Percentiles rank a stretch among this genome's conserved stretches.
Conservation (phyloP, 2,888 invertebrate genomes). For the Diarsia rubi region DNA sequence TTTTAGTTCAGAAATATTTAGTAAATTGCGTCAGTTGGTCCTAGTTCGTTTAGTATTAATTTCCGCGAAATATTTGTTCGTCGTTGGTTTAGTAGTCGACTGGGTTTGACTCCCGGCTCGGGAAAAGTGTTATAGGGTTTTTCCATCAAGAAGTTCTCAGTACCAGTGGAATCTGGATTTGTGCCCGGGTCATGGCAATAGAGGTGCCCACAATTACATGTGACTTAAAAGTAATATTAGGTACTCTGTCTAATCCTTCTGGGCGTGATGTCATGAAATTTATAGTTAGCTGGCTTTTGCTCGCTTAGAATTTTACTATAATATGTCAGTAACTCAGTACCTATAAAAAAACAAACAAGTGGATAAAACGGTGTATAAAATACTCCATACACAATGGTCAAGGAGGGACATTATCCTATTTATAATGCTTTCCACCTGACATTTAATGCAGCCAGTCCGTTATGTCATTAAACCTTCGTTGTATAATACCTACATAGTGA, state of each 20-base stretch:
- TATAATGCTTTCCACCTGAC: slow-evolving; percentile 23
- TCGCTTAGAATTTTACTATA: neutral
- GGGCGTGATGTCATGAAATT: too few species aligned
- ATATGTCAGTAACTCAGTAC: neutral
- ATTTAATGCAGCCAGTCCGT: slow-evolving; percentile 16
- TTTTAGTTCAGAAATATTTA: neutral
- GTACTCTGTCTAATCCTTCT: too few species aligned
- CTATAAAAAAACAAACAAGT: neutral
- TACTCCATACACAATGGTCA: slow-evolving; percentile 14
- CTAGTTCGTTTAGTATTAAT: neutral
- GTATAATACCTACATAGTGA: slow-evolving; percentile 18
- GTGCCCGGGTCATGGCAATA: too few species aligned
- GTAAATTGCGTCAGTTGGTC: neutral
- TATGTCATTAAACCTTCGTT: slow-evolving; percentile 11
- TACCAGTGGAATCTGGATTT: too few species aligned
- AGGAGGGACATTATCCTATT: slow-evolving; percentile 10
- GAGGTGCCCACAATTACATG: too few species aligned
- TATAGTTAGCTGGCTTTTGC: too few species aligned
- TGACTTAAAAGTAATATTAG: too few species aligned
- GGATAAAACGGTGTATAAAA: slow-evolving; percentile 14
- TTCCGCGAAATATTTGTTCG: neutral
- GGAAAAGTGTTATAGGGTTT: too few species aligned
- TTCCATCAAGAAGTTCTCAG: too few species aligned
- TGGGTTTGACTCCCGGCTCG: too few species aligned
- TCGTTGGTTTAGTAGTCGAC: too few species aligned